Evolutionary conservation across 2,888 invertebrate genomes (phyloP).

Genomic region (Microdon myrmicae): DNA sequence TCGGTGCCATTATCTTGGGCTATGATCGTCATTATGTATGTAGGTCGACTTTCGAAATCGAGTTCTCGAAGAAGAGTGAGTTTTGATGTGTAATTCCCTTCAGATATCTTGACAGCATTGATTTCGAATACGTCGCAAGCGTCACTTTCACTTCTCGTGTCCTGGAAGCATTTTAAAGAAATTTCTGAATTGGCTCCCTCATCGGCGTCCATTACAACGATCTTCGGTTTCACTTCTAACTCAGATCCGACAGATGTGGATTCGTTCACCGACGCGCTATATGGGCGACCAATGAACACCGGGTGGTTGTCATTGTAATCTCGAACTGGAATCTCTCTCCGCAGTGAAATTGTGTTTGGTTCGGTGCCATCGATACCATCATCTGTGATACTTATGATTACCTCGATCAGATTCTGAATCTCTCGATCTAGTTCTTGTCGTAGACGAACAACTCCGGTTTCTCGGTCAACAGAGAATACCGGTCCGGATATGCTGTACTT

Average conservation of each 20-base stretch:
- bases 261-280: constrained; percentile 78
- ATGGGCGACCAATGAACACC: constrained; percentile 78
- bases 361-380: constrained; percentile 77
- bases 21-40: constrained; percentile 76
- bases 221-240: constrained; percentile 71
- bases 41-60: constrained; percentile 81
- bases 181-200: constrained; percentile 79
- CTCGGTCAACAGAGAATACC: constrained; percentile 80
- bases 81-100: constrained; percentile 77
- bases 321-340: constrained; percentile 79
- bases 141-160: constrained; percentile 72
- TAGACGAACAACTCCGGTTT: constrained; percentile 79
- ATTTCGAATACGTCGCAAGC: constrained; percentile 78
- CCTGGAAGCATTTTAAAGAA: constrained; percentile 73
- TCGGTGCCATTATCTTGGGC: constrained; percentile 74
- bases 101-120: constrained; percentile 72
- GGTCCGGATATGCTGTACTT: constrained; percentile 85
- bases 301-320: constrained; percentile 87
- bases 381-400: constrained; percentile 85
- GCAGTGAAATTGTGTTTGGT: constrained; percentile 81
- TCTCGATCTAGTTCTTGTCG: constrained; percentile 79
- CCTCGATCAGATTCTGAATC: constrained; percentile 75
- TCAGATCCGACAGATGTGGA: constrained; percentile 73
- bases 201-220: constrained; percentile 78
- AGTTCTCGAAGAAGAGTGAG: constrained; percentile 75